Percentiles rank a stretch among this genome's conserved stretches.
Conservation (phyloP, 2,797 vertebrate species). For the Danionella dracula region DNA sequence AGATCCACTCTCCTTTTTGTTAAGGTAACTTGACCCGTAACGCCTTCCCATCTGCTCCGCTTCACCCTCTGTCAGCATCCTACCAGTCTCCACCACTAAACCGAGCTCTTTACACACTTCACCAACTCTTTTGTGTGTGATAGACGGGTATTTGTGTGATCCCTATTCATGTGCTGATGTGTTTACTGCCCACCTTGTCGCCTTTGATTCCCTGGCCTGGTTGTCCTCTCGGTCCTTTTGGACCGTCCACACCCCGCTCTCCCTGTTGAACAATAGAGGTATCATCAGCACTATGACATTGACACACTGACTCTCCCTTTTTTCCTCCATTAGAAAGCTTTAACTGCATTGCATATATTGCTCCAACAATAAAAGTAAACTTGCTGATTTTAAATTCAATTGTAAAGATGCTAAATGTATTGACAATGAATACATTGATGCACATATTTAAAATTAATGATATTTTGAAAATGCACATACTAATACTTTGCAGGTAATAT, state of each 20-base stretch:
- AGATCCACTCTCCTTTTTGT: too few species aligned
- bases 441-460: too few species aligned
- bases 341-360: conserved; percentile 45
- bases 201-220: conserved; percentile 81
- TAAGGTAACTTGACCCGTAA: conserved; percentile 36
- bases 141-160: conserved; percentile 24
- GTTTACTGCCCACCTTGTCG: conserved; percentile 80
- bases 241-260: conserved; percentile 78
- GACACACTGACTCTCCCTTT: conserved; percentile 5
- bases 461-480: too few species aligned
- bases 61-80: conserved; percentile 8
- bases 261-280: conserved; percentile 68
- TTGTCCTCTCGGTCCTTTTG: conserved; percentile 76
- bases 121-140: neutral
- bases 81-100: too few species aligned
- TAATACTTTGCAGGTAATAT: too few species aligned
- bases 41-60: conserved; percentile 21
- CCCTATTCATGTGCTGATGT: conserved; percentile 42
- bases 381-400: too few species aligned
- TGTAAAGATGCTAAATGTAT: too few species aligned
- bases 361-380: too few species aligned
- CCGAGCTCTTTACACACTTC: too few species aligned
- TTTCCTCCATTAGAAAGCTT: neutral
- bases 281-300: conserved; percentile 41
- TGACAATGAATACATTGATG: too few species aligned